Evolutionary conservation across 2,797 vertebrate genomes (phyloP).

Genomic region (Peromyscus aztecus): DNA sequence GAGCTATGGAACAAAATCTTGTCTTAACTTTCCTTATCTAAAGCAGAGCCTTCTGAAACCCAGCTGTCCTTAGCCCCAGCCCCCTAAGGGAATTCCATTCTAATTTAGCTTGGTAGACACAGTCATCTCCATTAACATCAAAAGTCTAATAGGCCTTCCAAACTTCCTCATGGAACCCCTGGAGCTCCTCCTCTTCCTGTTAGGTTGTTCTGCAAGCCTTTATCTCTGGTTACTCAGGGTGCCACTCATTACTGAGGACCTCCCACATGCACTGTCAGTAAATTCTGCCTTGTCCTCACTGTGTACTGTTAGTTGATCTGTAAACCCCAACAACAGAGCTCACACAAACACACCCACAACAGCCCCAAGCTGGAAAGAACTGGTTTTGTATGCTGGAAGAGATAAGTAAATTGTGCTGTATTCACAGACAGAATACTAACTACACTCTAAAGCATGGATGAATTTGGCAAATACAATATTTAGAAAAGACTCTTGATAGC

Average conservation of each 20-base stretch:
- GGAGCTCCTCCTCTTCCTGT: background rate
- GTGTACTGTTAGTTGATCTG: background rate
- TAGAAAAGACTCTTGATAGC: constrained; percentile 9
- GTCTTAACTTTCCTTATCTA: background rate
- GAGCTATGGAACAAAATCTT: constrained; percentile 23
- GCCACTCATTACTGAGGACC: background rate
- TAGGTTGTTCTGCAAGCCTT: background rate
- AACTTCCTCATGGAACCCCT: background rate
- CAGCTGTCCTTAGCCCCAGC: background rate
- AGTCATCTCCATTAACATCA: background rate
- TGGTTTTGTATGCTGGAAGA: background rate
- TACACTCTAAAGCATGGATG: background rate
- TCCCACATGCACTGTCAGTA: background rate
- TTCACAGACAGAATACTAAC: constrained; percentile 1
- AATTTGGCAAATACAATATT: constrained; percentile 42
- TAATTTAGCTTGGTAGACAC: background rate
- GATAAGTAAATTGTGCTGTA: background rate
- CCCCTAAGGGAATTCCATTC: background rate
- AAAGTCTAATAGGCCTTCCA: background rate
- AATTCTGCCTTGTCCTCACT: background rate
- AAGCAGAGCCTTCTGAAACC: background rate
- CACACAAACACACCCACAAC: background rate
- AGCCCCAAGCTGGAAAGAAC: background rate
- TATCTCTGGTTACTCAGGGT: background rate
- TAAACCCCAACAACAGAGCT: background rate